These are phyloP conservation scores for Hypsopygia costalis DNA, from an alignment of 2,888 invertebrate genomes.

Conservation along the genomic window DNA sequence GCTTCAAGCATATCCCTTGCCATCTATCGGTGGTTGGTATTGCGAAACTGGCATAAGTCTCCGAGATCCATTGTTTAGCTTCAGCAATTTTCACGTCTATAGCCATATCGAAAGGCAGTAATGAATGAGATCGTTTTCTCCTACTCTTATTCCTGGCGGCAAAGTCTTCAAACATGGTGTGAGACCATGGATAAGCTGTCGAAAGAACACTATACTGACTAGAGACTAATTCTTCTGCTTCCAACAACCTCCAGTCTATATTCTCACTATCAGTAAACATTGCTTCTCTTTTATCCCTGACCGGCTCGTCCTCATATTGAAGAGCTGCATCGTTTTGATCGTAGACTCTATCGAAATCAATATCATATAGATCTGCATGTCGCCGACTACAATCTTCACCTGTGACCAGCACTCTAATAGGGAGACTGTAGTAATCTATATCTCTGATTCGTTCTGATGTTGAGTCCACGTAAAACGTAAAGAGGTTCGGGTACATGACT, in stretches of 20 bases:
- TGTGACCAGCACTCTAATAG: constrained; percentile 87
- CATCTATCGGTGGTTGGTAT: constrained; percentile 90
- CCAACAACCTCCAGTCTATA: constrained; percentile 71
- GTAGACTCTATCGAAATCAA: constrained; percentile 80
- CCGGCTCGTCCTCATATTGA: constrained; percentile 63
- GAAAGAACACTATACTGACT: constrained; percentile 72
- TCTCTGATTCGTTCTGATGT: constrained; percentile 88
- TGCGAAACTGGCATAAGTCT: constrained; percentile 92
- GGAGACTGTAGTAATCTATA: constrained; percentile 91
- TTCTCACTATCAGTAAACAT: constrained; percentile 52
- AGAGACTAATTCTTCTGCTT: constrained; percentile 64
- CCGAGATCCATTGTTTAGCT: constrained; percentile 92
- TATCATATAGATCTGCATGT: constrained; percentile 81
- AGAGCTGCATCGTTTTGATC: constrained; percentile 70
- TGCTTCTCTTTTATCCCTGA: constrained; percentile 62
- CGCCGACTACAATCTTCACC: constrained; percentile 85
- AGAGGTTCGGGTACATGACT: constrained; percentile 90
- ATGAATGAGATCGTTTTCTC: constrained; percentile 66
- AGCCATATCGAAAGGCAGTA: constrained; percentile 77
- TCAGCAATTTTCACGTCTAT: constrained; percentile 85
- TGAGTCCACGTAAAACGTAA: constrained; percentile 93
- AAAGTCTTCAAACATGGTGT: constrained; percentile 74
- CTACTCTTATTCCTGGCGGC: constrained; percentile 73
- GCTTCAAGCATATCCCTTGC: constrained; percentile 89
- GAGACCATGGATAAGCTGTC: constrained; percentile 77